phyloP scores from a whole-genome alignment of 2,797 vertebrate species.

The Sarcoramphus papa region DNA sequence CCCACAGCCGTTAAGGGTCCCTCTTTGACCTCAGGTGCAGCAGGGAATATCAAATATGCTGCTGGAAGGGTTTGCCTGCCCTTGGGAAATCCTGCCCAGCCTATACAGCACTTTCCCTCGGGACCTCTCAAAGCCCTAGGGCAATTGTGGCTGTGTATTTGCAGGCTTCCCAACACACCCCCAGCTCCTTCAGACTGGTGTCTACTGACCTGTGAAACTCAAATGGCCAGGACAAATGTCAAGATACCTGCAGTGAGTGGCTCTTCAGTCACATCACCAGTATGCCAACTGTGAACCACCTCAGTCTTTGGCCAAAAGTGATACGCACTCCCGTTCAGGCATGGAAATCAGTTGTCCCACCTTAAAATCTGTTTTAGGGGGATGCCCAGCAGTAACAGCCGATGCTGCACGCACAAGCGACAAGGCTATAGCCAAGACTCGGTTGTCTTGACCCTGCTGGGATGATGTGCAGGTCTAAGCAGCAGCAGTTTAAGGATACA shows the following conservation, averaged over 20 bases:
- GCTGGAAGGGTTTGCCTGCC: not conserved
- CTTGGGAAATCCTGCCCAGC: not conserved
- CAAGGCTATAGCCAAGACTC: not conserved
- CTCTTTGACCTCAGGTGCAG: not conserved
- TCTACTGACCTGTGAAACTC: not conserved
- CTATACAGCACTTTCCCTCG: not conserved
- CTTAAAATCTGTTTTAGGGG: not conserved
- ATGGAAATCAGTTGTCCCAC: not conserved
- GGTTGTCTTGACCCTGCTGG: not conserved
- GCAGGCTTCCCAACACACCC: not conserved
- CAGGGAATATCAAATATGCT: fast-evolving
- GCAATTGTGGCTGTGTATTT: fast-evolving
- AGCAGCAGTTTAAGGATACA: not conserved
- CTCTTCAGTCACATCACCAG: fast-evolving
- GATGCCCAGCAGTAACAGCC: not conserved
- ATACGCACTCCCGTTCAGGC: fast-evolving
- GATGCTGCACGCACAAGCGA: fast-evolving
- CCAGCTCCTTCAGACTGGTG: not conserved
- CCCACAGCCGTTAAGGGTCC: not conserved
- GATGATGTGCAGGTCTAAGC: not conserved
- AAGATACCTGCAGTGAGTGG: not conserved
- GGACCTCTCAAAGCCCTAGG: not conserved
- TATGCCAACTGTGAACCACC: fast-evolving
- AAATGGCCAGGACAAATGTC: not conserved
- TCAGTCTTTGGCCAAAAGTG: not conserved